Conservation (phyloP, 2,113 vertebrate species). For the Nothoprocta pentlandii region DNA sequence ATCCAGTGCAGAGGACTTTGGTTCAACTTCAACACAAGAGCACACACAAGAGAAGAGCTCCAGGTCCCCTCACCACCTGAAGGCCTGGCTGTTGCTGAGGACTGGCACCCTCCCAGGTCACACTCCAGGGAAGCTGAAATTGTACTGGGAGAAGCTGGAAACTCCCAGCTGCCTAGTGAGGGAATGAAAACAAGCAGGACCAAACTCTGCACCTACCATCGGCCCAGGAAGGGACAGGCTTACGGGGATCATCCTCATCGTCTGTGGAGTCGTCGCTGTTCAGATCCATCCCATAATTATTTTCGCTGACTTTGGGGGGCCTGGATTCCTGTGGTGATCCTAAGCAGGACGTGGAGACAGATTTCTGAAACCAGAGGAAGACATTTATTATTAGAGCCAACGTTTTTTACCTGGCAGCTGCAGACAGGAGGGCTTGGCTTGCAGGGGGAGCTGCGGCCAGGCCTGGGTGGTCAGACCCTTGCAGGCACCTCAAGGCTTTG, state of each 20-base stretch:
- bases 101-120: fast-evolving
- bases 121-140: fast-evolving
- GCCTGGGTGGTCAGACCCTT: not conserved
- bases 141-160: not conserved
- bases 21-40: not conserved
- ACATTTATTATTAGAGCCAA: not conserved
- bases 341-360: slow-evolving; percentile 76
- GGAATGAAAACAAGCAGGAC: not conserved
- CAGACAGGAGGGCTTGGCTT: not conserved
- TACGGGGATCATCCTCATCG: slow-evolving; percentile 91
- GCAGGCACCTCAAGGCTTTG: not conserved
- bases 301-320: slow-evolving; percentile 56
- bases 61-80: fast-evolving
- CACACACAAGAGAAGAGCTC: not conserved
- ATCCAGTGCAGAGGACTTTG: fast-evolving
- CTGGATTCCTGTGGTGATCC: slow-evolving; percentile 71
- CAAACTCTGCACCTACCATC: slow-evolving; percentile 75
- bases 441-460: not conserved
- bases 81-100: not conserved
- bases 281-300: slow-evolving; percentile 95
- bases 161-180: not conserved
- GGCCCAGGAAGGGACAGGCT: slow-evolving; percentile 92
- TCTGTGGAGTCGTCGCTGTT: slow-evolving; percentile 96
- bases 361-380: slow-evolving; percentile 61
- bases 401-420: not conserved